phyloP scores from a whole-genome alignment of 2,888 invertebrate genomes.

The Prosapia bicincta region DNA sequence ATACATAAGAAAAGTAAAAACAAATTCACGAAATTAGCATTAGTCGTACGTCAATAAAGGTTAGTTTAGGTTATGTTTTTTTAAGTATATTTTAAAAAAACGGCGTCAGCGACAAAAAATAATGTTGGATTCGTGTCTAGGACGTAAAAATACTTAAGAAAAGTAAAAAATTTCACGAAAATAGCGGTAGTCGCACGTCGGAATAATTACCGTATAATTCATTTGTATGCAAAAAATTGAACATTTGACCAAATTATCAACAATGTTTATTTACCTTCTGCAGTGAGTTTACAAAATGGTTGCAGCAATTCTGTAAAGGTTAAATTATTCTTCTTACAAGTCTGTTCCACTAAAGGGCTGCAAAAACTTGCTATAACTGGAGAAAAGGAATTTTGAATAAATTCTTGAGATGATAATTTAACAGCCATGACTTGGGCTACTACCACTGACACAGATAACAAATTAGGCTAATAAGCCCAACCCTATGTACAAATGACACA shows the following conservation, averaged over 20 bases:
- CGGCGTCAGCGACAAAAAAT: no score
- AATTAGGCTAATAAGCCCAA: neutral
- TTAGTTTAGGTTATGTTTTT: no score
- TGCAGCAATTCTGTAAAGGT: constrained; percentile 86
- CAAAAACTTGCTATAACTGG: constrained; percentile 84
- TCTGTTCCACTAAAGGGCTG: constrained; percentile 75
- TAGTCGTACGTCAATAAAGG: no score
- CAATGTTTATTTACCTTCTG: constrained; percentile 55
- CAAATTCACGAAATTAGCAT: no score
- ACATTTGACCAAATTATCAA: neutral
- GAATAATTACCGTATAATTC: no score
- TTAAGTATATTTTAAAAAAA: no score
- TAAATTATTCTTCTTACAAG: constrained; percentile 87
- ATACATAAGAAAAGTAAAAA: no score
- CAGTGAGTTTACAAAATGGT: constrained; percentile 76
- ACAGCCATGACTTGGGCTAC: constrained; percentile 50
- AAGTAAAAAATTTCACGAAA: no score
- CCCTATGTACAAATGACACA: neutral
- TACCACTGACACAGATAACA: neutral
- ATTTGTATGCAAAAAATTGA: no score
- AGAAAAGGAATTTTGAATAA: constrained; percentile 85
- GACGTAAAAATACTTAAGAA: no score
- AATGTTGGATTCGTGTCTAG: no score
- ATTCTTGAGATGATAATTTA: constrained; percentile 72
- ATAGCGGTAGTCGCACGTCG: no score